Conservation (phyloP, 2,888 invertebrate species). For the Parnassius orleans region DNA sequence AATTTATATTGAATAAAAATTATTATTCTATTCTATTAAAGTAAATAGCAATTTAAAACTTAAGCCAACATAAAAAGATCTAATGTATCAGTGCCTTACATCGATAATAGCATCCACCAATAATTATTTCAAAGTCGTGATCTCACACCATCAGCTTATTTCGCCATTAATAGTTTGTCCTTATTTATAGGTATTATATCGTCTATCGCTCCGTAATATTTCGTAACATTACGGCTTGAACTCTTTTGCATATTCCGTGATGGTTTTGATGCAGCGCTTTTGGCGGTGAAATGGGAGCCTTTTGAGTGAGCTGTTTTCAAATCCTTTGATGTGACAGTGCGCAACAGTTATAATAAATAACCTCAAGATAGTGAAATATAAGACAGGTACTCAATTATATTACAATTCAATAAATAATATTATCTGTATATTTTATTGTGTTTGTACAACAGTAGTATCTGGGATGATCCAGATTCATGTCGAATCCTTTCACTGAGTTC, state of each 20-base stretch:
- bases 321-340: slow-evolving; percentile 17
- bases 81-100: slow-evolving; percentile 45
- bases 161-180: slow-evolving; percentile 70
- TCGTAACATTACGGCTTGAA: slow-evolving; percentile 65
- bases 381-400: slow-evolving; percentile 13
- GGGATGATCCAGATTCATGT: slow-evolving; percentile 75
- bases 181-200: slow-evolving; percentile 74
- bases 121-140: slow-evolving; percentile 72
- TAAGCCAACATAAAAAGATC: slow-evolving; percentile 35
- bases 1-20: too few relatives aligned
- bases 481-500: slow-evolving; percentile 69
- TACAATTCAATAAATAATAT: slow-evolving; percentile 15
- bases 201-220: slow-evolving; percentile 63
- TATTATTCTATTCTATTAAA: too few relatives aligned
- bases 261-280: slow-evolving; percentile 51
- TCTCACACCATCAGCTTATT: slow-evolving; percentile 70
- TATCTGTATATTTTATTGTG: slow-evolving; percentile 10
- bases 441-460: slow-evolving; percentile 35
- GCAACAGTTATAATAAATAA: slow-evolving; percentile 16
- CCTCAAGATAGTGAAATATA: slow-evolving; percentile 13
- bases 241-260: slow-evolving; percentile 72
- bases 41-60: slow-evolving; percentile 21
- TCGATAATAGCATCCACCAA: slow-evolving; percentile 55
- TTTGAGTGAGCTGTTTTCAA: slow-evolving; percentile 11
- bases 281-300: slow-evolving; percentile 35